Conservation (phyloP, 2,113 vertebrate species). For the Phyllostomus discolor region DNA sequence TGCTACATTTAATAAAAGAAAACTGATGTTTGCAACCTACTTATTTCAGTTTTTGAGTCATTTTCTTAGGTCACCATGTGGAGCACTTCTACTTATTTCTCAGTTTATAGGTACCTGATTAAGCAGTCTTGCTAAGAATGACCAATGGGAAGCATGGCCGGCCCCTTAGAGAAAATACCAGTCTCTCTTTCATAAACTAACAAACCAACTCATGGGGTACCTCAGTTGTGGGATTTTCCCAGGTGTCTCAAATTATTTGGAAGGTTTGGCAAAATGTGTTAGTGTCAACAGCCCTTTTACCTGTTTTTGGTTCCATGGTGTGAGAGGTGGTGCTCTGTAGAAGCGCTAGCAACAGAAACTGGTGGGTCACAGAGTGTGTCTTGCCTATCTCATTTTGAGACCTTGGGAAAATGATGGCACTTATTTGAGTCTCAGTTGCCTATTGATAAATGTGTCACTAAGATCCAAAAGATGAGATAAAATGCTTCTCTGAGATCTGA, state of each 20-base stretch:
- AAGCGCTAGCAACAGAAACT: neutral
- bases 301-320: neutral
- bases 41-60: neutral
- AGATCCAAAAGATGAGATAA: constrained; percentile 21
- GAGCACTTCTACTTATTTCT: neutral
- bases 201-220: neutral
- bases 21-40: neutral
- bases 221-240: neutral
- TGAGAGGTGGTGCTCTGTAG: neutral
- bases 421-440: neutral
- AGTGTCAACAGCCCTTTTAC: neutral
- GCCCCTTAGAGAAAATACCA: neutral
- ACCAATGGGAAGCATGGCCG: neutral
- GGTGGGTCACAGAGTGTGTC: neutral
- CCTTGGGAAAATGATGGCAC: neutral
- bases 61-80: neutral
- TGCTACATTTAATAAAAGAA: neutral
- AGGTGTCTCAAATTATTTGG: neutral
- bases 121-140: neutral
- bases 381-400: neutral
- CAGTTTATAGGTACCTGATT: neutral
- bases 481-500: neutral
- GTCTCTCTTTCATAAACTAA: neutral
- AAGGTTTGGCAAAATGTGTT: neutral
- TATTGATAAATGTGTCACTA: neutral